Conservation (phyloP, 2,113 vertebrate genomes). For the Larimichthys crocea region DNA sequence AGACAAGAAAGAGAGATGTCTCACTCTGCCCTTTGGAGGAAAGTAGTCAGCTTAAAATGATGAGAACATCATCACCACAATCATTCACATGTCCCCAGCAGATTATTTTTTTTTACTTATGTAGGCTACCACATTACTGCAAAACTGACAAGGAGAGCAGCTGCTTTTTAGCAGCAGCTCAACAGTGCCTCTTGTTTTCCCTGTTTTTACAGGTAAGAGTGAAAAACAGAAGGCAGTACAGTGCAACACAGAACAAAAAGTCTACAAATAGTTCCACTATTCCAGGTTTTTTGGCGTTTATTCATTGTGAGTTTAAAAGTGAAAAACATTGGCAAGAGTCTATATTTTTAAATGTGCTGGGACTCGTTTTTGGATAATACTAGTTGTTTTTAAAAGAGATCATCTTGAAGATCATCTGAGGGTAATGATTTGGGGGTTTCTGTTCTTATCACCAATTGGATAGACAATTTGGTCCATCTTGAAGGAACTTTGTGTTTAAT, state of each 20-base stretch:
- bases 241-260: background rate
- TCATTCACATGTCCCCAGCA: conserved; percentile 9
- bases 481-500: conserved; percentile 11
- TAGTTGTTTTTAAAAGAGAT: background rate
- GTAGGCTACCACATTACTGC: background rate
- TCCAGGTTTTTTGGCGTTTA: background rate
- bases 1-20: conserved; percentile 34
- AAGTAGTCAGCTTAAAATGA: conserved; percentile 54
- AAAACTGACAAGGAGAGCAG: background rate
- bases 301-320: background rate
- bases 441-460: background rate
- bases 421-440: conserved; percentile 5
- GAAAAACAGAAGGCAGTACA: background rate
- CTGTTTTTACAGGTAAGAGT: background rate
- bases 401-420: background rate
- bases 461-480: background rate
- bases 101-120: background rate
- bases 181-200: background rate
- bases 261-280: background rate
- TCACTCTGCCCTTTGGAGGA: conserved; percentile 40
- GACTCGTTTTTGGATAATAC: background rate
- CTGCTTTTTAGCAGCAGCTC: background rate
- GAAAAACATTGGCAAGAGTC: background rate
- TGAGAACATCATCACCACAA: conserved; percentile 40
- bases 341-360: background rate